phyloP scores from a whole-genome alignment of 2,888 invertebrate species.

The Cheilosia variabilis region DNA sequence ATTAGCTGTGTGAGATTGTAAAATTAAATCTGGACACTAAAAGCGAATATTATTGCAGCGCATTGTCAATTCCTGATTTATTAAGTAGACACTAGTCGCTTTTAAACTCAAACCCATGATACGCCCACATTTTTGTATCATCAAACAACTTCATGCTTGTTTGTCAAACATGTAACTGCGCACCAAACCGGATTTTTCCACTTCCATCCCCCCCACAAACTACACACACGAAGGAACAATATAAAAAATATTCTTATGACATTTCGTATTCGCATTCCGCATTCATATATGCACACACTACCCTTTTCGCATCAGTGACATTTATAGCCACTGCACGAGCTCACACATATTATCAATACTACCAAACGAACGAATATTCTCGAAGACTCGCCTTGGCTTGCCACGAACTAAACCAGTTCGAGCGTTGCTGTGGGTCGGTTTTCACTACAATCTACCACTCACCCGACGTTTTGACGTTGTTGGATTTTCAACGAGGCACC shows the following conservation, averaged over 20 bases:
- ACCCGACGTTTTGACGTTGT: no score
- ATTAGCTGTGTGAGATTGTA: no score
- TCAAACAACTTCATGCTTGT: slow-evolving; percentile 42
- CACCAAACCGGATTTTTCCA: slow-evolving; percentile 17
- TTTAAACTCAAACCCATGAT: background rate
- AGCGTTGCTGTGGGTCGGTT: slow-evolving; percentile 10
- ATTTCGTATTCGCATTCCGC: background rate
- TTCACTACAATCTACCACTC: background rate
- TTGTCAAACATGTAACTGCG: slow-evolving; percentile 21
- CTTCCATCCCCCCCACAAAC: background rate
- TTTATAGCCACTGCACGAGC: background rate
- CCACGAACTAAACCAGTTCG: slow-evolving; percentile 44
- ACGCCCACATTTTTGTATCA: background rate
- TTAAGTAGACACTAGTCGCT: background rate
- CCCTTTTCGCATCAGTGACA: background rate
- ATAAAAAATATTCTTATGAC: background rate
- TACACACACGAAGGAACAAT: background rate
- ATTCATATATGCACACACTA: background rate
- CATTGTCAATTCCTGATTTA: background rate
- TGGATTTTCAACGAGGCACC: slow-evolving; percentile 1
- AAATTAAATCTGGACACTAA: no score
- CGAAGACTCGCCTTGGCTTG: background rate
- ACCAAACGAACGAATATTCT: background rate
- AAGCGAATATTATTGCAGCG: no score
- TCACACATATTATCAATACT: background rate